A percentile compares a stretch with the other conserved stretches of the same genome.
Evolutionary conservation across 2,797 vertebrate species (phyloP).

Genomic region (Pogonophryne albipinna): DNA sequence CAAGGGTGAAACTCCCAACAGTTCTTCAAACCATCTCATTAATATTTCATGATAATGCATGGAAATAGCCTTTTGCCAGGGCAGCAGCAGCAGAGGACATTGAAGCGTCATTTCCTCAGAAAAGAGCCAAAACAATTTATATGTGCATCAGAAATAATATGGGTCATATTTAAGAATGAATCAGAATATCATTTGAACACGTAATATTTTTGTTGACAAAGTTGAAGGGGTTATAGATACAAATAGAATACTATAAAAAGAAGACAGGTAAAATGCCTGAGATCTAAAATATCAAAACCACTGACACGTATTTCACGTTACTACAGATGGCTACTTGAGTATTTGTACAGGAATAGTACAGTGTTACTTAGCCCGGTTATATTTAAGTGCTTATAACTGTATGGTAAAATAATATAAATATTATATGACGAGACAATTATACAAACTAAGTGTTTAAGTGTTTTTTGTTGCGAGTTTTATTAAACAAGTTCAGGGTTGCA

Average conservation of each 20-base stretch:
- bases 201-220: neutral
- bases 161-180: neutral
- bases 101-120: slow-evolving; percentile 39
- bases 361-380: neutral
- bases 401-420: neutral
- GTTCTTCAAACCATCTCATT: slow-evolving; percentile 50
- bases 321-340: neutral
- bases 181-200: slow-evolving; percentile 8
- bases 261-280: neutral
- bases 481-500: slow-evolving; percentile 52
- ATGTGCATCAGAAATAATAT: neutral
- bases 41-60: slow-evolving; percentile 69
- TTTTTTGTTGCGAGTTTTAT: slow-evolving; percentile 1
- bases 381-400: neutral
- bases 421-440: neutral
- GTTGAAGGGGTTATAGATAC: neutral
- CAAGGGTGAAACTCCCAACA: slow-evolving; percentile 57
- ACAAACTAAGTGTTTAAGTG: neutral
- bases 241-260: neutral
- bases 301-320: neutral
- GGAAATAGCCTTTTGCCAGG: slow-evolving; percentile 54
- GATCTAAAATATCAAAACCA: neutral
- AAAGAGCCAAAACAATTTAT: slow-evolving; percentile 17
- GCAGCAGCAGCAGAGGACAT: slow-evolving; percentile 37
- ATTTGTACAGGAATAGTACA: neutral